Base-by-base conservation (phyloP, 2,888 invertebrate genomes). In the Eustalomyia histrio region DNA sequence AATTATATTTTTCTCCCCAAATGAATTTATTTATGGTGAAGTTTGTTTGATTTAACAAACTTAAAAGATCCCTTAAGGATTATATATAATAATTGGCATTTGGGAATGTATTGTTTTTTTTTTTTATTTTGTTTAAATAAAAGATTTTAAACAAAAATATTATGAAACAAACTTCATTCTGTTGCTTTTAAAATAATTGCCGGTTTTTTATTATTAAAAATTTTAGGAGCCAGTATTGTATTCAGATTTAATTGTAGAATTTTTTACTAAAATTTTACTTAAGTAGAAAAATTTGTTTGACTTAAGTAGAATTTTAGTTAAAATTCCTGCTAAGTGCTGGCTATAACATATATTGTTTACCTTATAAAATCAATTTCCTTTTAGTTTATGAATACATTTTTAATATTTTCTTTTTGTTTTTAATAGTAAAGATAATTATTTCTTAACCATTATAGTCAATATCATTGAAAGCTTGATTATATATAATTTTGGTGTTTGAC, bases 321-420 rank as follows among this genome's bases (percentile, higher is more conserved):
- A n/a, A n/a, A n/a, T n/a, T n/a, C n/a, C n/a, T n/a, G n/a, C n/a
- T n/a, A n/a, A n/a, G n/a, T n/a, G n/a, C n/a, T n/a, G n/a, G n/a
- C n/a, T n/a, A n/a, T n/a, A n/a, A n/a, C n/a, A n/a, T n/a, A 12
- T 39, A 39, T 47, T 43, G 50, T 64, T 24, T 16, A 14, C 12
- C 33, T 9, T 29, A 67, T 67, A 61, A 67, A n/a, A 68, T 76
- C 75, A 68, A 63, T 68, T 68, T 53, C 61, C 61, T 9, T 12
- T 47, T 17, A 43, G 8, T 43, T 63, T 78, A 64, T 79, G 76
- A 63, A 52, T 68, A 55, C 35, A 64, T 52, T 73, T 60, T 79
- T 33, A 75, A 61, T 29, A 21, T 21, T 21, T 21, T 21, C 4
- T 67, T 65, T 72, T 39, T 57, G n/a, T 58, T 43, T 16, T 43